Evolutionary conservation across 2,113 vertebrate genomes (phyloP).

Genomic region (Peromyscus leucopus): DNA sequence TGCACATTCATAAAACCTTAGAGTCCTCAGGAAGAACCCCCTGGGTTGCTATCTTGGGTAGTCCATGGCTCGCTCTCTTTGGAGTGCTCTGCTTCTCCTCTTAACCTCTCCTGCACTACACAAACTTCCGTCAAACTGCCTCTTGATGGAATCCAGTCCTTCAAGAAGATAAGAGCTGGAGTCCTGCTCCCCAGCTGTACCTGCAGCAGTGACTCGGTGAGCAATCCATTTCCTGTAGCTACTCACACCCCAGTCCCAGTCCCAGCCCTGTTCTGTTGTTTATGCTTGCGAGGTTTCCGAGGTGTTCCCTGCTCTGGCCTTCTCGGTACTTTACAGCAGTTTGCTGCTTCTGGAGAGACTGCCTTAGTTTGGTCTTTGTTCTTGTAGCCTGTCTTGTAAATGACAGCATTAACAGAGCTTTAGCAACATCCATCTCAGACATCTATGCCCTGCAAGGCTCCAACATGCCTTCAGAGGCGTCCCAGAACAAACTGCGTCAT

Average conservation of each 20-base stretch:
- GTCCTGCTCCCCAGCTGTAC: neutral
- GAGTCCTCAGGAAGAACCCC: neutral
- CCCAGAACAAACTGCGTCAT: neutral
- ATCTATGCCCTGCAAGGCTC: neutral
- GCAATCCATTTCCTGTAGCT: neutral
- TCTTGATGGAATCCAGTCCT: neutral
- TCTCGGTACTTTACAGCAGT: neutral
- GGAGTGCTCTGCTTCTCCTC: neutral
- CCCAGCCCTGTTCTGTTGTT: neutral
- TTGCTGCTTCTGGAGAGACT: slow-evolving; percentile 8
- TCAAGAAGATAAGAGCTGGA: neutral
- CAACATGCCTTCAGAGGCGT: neutral
- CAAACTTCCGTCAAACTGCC: neutral
- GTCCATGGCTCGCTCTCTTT: neutral
- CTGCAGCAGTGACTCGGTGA: neutral
- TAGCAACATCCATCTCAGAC: neutral
- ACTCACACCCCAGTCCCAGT: neutral
- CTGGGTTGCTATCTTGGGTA: neutral
- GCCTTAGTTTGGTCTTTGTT: neutral
- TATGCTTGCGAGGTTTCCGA: slow-evolving; percentile 35
- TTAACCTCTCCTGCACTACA: neutral
- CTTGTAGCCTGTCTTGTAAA: neutral
- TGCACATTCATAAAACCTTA: neutral
- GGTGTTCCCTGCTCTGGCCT: neutral
- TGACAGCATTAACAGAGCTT: neutral